Evolutionary conservation across 2,797 vertebrate species (phyloP), one percentile per base, ranked within the genome.

Genomic region (Furcifer pardalis): DNA sequence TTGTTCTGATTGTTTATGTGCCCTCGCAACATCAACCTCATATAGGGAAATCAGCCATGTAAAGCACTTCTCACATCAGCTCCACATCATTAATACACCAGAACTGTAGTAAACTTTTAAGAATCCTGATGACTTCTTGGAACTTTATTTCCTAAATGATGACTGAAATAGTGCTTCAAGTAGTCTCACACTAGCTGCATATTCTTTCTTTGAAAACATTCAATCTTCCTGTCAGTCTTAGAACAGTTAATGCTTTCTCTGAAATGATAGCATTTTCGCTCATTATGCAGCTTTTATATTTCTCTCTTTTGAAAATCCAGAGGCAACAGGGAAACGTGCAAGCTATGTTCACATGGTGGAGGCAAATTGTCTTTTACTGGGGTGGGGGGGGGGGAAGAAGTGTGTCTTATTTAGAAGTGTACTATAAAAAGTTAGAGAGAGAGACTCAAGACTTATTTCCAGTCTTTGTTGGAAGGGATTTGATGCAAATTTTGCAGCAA

Each of bases 21-120:
- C 46, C 23, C 32, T 5, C 56, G 1, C 25, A n/a, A 76, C 32
- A 35, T 19, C 21, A 27, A 62, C n/a, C 42, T 79, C 9, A 12
- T 3, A 46, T 63, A 40, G 30, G 46, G 30, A 79, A 78, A 79
- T 21, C 42, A 60, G n/a, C 30, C 30, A 44, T 30, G 42, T 88
- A 79, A 91, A 93, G 87, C 80, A 21, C 89, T 89, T 94, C 80
- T 89, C 88, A 89, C 89, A 93, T 92, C 93, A 13, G 9, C 62
- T 46, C 40, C 8, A 25, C 12, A 30, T 46, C 40, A 79, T 30
- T 23, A 62, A 62, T 27, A 56, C 13, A 13, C 52, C 52, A 56
- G 52, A 56, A 56, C 32, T 65, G 56, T 59, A 25, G 74, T 8
- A 13, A 35, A 4, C 9, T 25, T 59, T 76, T 3, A 25, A 32